Evolutionary conservation across 2,888 invertebrate species (phyloP).

Genomic region (Ischnus inquisitorius): DNA sequence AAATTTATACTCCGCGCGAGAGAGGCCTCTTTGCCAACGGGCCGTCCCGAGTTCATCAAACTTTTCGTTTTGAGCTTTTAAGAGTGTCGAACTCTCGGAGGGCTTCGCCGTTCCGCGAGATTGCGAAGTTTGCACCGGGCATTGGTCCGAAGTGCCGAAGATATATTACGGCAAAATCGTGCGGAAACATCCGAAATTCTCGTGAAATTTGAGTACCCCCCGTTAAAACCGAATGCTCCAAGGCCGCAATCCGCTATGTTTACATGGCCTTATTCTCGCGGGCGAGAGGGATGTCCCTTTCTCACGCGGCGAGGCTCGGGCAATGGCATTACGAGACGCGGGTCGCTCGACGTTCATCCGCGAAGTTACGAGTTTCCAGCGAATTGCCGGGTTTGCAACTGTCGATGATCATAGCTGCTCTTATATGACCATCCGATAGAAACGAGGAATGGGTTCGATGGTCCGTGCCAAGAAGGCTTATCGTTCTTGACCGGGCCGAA

Average conservation of each 20-base stretch:
- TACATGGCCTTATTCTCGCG: slow-evolving; percentile 53
- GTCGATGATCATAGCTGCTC: slow-evolving; percentile 29
- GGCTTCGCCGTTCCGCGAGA: slow-evolving; percentile 69
- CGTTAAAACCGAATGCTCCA: slow-evolving; percentile 73
- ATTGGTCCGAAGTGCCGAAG: background rate
- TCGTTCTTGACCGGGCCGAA: slow-evolving; percentile 19
- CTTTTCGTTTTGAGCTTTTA: slow-evolving; percentile 47
- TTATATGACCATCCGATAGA: slow-evolving; percentile 69
- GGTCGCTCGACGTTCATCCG: slow-evolving; percentile 55
- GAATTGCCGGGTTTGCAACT: slow-evolving; percentile 29
- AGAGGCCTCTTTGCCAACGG: background rate
- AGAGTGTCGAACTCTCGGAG: slow-evolving; percentile 50
- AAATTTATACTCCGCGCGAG: background rate
- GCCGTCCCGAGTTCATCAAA: slow-evolving; percentile 43
- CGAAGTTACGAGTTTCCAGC: slow-evolving; percentile 68
- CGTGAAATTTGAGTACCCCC: slow-evolving; percentile 75
- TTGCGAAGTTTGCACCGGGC: slow-evolving; percentile 71
- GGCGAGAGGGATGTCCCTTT: slow-evolving; percentile 24
- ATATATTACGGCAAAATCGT: background rate
- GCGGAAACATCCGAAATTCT: slow-evolving; percentile 56
- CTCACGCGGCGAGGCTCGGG: background rate
- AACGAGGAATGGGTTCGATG: slow-evolving; percentile 60
- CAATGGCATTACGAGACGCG: slow-evolving; percentile 2
- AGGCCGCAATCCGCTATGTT: slow-evolving; percentile 69
- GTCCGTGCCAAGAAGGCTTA: slow-evolving; percentile 25